phyloP scores from a whole-genome alignment of 2,888 invertebrate species.

The Pinctada fucata region DNA sequence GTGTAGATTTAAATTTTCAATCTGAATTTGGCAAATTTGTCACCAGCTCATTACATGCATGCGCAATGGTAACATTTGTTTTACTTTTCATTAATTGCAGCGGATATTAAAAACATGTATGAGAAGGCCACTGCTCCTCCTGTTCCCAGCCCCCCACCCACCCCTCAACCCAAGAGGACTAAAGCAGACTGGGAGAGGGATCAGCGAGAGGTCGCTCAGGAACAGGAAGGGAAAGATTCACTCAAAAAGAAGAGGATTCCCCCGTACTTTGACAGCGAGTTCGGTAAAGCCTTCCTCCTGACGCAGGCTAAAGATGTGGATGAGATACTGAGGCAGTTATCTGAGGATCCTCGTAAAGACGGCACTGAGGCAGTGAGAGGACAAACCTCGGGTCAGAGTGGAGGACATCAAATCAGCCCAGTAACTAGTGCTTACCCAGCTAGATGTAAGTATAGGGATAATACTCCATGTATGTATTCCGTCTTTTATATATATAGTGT shows the following conservation, averaged over 20 bases:
- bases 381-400: slow-evolving; percentile 34
- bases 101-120: slow-evolving; percentile 68
- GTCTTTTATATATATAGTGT: too few relatives aligned
- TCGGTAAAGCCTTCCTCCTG: slow-evolving; percentile 73
- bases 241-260: slow-evolving; percentile 70
- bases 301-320: slow-evolving; percentile 72
- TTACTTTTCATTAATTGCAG: slow-evolving; percentile 41
- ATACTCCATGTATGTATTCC: neutral
- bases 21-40: neutral
- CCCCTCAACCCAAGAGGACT: slow-evolving; percentile 69
- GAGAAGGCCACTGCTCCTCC: slow-evolving; percentile 69
- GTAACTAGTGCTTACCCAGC: slow-evolving; percentile 51
- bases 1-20: neutral
- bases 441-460: slow-evolving; percentile 47
- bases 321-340: slow-evolving; percentile 64
- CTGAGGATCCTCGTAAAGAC: slow-evolving; percentile 65
- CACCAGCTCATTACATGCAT: too few relatives aligned
- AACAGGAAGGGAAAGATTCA: slow-evolving; percentile 61
- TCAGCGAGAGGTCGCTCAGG: slow-evolving; percentile 67
- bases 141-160: slow-evolving; percentile 68
- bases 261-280: slow-evolving; percentile 75
- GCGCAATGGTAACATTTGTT: too few relatives aligned
- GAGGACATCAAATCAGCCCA: slow-evolving; percentile 36
- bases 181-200: slow-evolving; percentile 74
- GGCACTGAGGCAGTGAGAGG: slow-evolving; percentile 58